Base-by-base conservation (phyloP, 2,797 vertebrate genomes). In the Galaxias olidus region DNA sequence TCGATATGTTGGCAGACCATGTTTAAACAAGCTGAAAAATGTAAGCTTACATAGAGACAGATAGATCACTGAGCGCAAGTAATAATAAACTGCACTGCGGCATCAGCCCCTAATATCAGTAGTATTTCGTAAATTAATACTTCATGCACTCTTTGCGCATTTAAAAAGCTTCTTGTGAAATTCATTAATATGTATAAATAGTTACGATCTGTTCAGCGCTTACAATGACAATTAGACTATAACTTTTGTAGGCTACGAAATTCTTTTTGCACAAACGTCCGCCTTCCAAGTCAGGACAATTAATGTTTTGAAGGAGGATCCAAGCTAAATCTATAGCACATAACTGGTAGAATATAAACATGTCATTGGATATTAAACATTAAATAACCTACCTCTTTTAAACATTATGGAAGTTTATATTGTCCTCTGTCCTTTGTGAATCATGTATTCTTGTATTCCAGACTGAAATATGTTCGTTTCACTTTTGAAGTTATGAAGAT, bases 21-120 rank as follows among this genome's bases (percentile, higher is more conserved):
- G 80, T 63, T 59, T 61, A 70, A 78, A 50, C 69, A 63, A 64
- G 65, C 72, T 30, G 30, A 30, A 30, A 3, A 30, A 73, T 63
- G 52, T 45, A 50, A 18, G 59, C 55, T 58, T 76, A 58, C n/a
- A n/a, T 67, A 46, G 51, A 55, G n/a, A n/a, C n/a, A 65, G 63
- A 87, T 83, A 88, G 77, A 86, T 79, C 80, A 85, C 83, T 86
- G 70, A 82, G 85, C 68, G 86, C 86, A 90, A 87, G 78, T 87
- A 81, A 89, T 88, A 90, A 91, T 88, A 90, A 91, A 90, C 92
- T 93, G 92, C 92, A 93, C 80, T 93, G 92, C 92, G 91, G 90
- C 92, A 93, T 86, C 81, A 78, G 61, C 63, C 56, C 50, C 65
- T 85, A 86, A 84, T 86, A 87, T 85, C 87, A 80, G 80, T 78